Evolutionary conservation across 2,113 vertebrate genomes (phyloP), one percentile per base, ranked within the genome.

Genomic region (Colius striatus): DNA sequence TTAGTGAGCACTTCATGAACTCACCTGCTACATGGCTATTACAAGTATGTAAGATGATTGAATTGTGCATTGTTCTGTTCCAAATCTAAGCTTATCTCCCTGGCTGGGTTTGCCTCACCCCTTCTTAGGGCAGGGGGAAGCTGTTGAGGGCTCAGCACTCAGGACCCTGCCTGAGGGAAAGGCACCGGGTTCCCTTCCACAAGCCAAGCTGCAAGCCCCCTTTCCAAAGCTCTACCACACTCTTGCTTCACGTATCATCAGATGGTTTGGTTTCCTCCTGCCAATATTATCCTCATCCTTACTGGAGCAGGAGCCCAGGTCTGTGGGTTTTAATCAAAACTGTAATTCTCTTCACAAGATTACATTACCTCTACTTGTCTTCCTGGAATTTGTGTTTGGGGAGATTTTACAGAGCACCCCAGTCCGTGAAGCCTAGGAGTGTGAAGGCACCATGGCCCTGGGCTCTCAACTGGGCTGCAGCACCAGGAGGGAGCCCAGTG

Each of bases 121-220:
- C 23, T 73, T 94, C 70, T 34, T 57, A 26, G 47, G 63, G 45
- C 14, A 48, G 62, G 29, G 16, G 30, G 15, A 10, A 79, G 41
- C n/a, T 0, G 0, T 48, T 1, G 0, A 48, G 34, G n/a, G 38
- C 26, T 45, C 1, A 1, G 53, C 54, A 41, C 41, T 6, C n/a
- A 3, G 11, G 18, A 72, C 25, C 22, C 63, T 58, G 30, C 23
- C 27, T 4, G 0, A 8, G 22, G 26, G 16, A 68, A 47, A 67
- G 32, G 20, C 26, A 20, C 21, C 14, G 48, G 36, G 38, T 8
- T 66, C 25, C n/a, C 34, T 70, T 53, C 32, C 15, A 26, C 45
- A 48, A 63, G 29, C 16, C 6, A 16, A 47, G 26, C 74, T 43
- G 48, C 1, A 1, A 82, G 10, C 9, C 27, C 70, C 29, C 22